Evolutionary conservation across 1,140 invertebrate species (phyloP).

Genomic region (Streblospio benedicti): DNA sequence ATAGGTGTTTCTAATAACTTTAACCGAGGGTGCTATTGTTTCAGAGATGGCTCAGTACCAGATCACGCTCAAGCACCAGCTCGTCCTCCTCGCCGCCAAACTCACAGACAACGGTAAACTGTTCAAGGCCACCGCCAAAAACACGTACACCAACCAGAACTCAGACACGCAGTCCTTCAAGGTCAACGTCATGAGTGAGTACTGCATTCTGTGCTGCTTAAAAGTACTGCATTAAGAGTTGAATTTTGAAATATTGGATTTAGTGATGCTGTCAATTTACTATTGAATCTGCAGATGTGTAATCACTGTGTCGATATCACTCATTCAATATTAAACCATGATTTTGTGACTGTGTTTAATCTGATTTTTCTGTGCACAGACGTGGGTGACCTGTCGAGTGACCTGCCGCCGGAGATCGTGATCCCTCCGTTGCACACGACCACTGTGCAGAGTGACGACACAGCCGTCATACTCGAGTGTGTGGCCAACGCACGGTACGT

Average conservation of each 20-base stretch:
- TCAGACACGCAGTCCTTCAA: constrained; percentile 74
- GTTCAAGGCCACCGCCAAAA: constrained; percentile 66
- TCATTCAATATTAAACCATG: no score
- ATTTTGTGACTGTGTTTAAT: no score
- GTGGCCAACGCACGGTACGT: constrained; percentile 75
- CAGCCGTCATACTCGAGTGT: constrained; percentile 72
- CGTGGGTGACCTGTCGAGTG: constrained; percentile 34
- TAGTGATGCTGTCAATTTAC: no score
- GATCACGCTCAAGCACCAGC: constrained; percentile 59
- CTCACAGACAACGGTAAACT: constrained; percentile 55
- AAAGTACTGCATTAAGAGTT: neutral
- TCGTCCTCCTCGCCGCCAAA: constrained; percentile 73
- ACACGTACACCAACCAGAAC: constrained; percentile 76
- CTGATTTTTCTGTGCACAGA: constrained; percentile 21
- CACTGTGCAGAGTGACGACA: constrained; percentile 64
- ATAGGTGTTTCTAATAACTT: no score
- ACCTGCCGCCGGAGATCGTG: constrained; percentile 73
- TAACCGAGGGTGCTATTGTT: constrained; percentile 60
- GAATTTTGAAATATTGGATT: no score
- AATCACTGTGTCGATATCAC: no score
- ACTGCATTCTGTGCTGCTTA: neutral
- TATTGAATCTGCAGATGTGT: no score
- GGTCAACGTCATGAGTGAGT: constrained; percentile 54
- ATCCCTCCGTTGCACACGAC: constrained; percentile 69
- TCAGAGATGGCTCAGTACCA: constrained; percentile 63